phyloP scores from a whole-genome alignment of 2,797 vertebrate genomes.

The Semaprochilodus insignis region DNA sequence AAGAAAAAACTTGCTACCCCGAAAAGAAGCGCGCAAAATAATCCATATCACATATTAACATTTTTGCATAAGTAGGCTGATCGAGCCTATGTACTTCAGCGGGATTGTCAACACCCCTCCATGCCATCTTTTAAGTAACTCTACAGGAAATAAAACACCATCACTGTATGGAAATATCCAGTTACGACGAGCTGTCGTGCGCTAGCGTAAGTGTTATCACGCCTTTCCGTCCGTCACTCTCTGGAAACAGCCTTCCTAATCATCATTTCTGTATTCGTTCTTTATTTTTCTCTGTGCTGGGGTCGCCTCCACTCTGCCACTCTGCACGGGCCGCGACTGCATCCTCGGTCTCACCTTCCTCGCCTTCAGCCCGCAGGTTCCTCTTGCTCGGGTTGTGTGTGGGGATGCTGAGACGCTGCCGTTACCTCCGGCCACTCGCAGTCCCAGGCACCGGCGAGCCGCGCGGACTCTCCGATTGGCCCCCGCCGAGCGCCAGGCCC shows the following conservation, averaged over 20 bases:
- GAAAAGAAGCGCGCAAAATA: neutral
- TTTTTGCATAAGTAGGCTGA: too few species aligned
- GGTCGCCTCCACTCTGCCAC: neutral
- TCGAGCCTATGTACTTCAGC: constrained; percentile 17
- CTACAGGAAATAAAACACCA: neutral
- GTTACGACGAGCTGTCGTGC: constrained; percentile 14
- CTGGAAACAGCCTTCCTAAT: neutral
- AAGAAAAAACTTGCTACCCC: constrained; percentile 2
- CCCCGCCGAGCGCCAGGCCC: constrained; percentile 53
- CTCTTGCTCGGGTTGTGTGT: constrained; percentile 64
- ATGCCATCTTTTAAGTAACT: constrained; percentile 12
- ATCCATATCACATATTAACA: neutral
- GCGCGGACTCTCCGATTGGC: constrained; percentile 66
- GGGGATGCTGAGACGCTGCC: constrained; percentile 65
- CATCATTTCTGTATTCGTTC: neutral
- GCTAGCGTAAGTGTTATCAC: neutral
- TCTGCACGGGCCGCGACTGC: constrained; percentile 58
- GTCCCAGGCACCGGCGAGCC: constrained; percentile 66
- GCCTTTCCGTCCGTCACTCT: constrained; percentile 2
- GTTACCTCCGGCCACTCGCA: constrained; percentile 62
- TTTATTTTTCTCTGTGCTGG: neutral
- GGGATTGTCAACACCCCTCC: constrained; percentile 14
- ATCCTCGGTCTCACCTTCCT: constrained; percentile 69
- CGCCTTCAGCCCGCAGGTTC: constrained; percentile 66
- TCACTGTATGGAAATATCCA: constrained; percentile 1